These are phyloP conservation scores for Rallus limicola DNA, from an alignment of 2,113 vertebrate genomes.

Conservation along the genomic window DNA sequence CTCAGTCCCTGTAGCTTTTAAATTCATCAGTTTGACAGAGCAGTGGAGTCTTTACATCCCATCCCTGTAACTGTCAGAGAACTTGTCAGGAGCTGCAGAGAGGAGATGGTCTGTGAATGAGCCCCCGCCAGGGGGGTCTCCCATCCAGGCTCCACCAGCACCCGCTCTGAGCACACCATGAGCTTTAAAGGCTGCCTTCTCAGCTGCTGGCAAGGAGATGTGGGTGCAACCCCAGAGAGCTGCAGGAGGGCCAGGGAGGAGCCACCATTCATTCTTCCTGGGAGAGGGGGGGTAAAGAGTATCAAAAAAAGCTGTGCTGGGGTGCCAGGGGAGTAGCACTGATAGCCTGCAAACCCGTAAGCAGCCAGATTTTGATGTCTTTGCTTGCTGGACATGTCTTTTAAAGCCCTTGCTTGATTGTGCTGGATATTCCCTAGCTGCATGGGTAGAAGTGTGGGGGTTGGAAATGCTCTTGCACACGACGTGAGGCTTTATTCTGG, in stretches of 20 bases:
- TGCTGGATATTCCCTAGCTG: background rate
- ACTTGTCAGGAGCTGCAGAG: background rate
- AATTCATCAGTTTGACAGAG: background rate
- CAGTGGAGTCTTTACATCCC: background rate
- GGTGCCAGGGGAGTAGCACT: too few relatives aligned
- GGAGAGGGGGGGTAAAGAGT: background rate
- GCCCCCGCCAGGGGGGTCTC: background rate
- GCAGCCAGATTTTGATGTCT: background rate
- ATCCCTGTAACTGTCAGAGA: background rate
- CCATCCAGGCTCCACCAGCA: background rate
- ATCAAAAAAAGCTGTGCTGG: background rate
- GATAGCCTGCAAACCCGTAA: background rate
- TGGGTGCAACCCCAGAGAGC: background rate
- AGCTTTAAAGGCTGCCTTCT: background rate
- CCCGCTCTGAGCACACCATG: fast-evolving
- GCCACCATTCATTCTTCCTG: background rate
- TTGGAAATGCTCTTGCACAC: background rate
- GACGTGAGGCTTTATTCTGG: background rate
- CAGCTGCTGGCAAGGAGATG: background rate
- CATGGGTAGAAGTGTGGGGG: background rate
- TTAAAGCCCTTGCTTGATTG: background rate
- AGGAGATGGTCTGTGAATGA: background rate
- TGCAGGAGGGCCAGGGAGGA: background rate
- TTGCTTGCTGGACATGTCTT: background rate
- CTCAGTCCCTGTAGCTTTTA: background rate